These are phyloP conservation scores for Microtus montanus DNA, from an alignment of 2,113 vertebrate genomes.

Conservation along the genomic window DNA sequence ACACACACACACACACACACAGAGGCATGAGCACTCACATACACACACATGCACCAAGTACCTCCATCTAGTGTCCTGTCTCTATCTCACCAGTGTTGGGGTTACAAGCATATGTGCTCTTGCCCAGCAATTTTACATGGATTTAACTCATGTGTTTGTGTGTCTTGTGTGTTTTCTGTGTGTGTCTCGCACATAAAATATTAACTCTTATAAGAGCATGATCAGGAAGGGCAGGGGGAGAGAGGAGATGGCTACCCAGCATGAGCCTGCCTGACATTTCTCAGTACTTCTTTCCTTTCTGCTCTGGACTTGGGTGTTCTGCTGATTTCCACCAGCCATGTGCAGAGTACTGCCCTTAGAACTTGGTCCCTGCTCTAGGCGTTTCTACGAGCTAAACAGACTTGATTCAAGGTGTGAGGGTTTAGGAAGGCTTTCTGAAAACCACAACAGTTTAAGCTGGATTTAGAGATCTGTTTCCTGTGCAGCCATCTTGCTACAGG, in stretches of 20 bases:
- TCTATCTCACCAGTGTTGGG: not conserved
- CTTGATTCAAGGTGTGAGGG: not conserved
- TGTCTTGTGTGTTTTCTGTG: not conserved
- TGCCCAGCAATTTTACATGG: not conserved
- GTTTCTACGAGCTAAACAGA: not conserved
- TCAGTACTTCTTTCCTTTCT: not conserved
- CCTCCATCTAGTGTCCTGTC: not conserved
- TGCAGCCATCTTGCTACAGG: not conserved
- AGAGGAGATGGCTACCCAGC: not conserved
- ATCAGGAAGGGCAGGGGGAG: not conserved
- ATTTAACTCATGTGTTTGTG: not conserved
- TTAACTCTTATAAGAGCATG: not conserved
- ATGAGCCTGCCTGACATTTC: not conserved
- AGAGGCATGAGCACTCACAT: not conserved
- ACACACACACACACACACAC: no score
- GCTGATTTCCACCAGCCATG: no score
- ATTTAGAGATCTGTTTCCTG: not conserved
- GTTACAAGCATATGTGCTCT: not conserved
- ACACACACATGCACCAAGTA: not conserved
- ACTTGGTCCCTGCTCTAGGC: not conserved
- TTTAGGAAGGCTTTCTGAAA: not conserved
- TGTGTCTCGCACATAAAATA: not conserved
- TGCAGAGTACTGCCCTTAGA: rapidly evolving
- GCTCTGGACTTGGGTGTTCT: not conserved
- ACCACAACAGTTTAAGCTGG: not conserved